Conservation (phyloP, 2,113 vertebrate species). For the Pteropus alecto region DNA sequence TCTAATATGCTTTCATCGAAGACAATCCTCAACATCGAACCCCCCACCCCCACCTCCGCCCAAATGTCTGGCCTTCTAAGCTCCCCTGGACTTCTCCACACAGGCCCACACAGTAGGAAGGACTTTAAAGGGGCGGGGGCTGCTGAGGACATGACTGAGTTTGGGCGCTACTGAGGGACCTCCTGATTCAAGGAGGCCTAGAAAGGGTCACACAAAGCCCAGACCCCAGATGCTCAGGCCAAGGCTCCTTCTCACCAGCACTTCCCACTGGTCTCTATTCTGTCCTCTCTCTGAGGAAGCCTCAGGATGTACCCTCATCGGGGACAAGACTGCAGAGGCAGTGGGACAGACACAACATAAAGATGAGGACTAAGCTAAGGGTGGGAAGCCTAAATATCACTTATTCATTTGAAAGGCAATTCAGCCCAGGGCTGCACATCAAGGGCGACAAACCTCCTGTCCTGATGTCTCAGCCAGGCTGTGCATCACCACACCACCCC, state of each 20-base stretch:
- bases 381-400: fast-evolving
- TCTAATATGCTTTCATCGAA: neutral
- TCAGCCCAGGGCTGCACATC: neutral
- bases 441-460: too few species aligned
- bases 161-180: neutral
- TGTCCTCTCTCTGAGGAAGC: neutral
- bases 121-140: neutral
- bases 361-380: neutral
- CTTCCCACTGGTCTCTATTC: neutral
- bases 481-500: neutral
- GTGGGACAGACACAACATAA: neutral
- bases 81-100: neutral
- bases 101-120: neutral
- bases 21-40: neutral
- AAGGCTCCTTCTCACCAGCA: neutral
- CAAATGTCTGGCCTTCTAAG: neutral
- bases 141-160: neutral
- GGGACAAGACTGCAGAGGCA: neutral
- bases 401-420: neutral
- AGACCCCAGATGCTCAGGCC: neutral
- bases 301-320: neutral
- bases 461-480: neutral
- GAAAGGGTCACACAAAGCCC: neutral
- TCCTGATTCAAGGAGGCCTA: neutral
- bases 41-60: neutral